A percentile compares a stretch with the other conserved stretches of the same genome.
phyloP scores from a whole-genome alignment of 2,113 vertebrate genomes.

The Cettia cetti region DNA sequence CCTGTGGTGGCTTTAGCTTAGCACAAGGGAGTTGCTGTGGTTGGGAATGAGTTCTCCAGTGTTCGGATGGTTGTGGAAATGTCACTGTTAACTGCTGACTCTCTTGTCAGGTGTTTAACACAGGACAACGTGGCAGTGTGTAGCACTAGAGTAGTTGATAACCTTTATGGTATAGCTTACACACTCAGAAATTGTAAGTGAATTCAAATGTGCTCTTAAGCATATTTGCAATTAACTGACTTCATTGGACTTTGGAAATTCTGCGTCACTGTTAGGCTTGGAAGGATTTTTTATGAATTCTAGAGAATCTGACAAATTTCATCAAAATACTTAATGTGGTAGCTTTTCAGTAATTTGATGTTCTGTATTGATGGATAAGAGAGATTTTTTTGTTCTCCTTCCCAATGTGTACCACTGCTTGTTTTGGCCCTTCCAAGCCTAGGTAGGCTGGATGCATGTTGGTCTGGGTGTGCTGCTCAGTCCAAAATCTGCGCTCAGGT shows the following conservation, averaged over 20 bases:
- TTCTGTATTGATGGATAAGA: neutral
- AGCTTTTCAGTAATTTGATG: neutral
- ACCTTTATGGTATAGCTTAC: conserved; percentile 37
- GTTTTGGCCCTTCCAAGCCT: conserved; percentile 54
- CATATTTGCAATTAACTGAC: conserved; percentile 65
- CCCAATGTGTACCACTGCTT: neutral
- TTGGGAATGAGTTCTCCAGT: conserved; percentile 28
- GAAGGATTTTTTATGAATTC: conserved; percentile 40
- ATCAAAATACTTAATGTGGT: neutral
- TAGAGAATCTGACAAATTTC: neutral
- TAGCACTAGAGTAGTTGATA: conserved; percentile 46
- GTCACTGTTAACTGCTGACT: conserved; percentile 67
- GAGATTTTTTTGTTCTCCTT: neutral
- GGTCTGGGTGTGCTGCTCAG: conserved; percentile 58
- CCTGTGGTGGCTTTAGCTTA: conserved; percentile 70
- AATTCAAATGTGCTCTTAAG: conserved; percentile 59
- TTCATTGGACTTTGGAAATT: conserved; percentile 61
- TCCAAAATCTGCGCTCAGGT: conserved; percentile 34
- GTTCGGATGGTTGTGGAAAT: conserved; percentile 10
- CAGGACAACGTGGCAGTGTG: conserved; percentile 59
- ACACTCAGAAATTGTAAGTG: conserved; percentile 25
- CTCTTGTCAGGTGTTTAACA: conserved; percentile 42
- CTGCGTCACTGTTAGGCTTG: conserved; percentile 60
- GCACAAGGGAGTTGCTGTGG: conserved; percentile 53
- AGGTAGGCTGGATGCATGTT: conserved; percentile 53